Base-by-base conservation (phyloP, 2,113 vertebrate species). In the Trichechus manatus region DNA sequence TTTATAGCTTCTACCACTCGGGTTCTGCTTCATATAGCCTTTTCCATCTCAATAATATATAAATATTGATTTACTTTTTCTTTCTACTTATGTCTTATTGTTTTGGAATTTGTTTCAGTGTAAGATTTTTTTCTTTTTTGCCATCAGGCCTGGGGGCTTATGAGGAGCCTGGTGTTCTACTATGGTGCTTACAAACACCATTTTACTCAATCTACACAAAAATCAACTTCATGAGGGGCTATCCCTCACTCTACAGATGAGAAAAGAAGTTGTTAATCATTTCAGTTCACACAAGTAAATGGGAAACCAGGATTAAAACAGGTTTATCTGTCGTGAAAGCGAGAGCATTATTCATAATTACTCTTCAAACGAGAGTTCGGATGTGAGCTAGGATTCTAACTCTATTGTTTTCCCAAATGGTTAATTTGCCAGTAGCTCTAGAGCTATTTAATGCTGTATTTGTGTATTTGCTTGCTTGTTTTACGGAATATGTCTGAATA, bases 111-210 rank as follows among this genome's bases (percentile, higher is more conserved):
- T 25, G 47, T 72, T 94, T 70, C 0, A 0, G 9, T 22, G 6
- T n/a, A 81, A 93, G 19, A 25, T 15, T 31, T 36, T 50, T 29
- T 19, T 27, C 29, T 27, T 42, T 20, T 17, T 93, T 27, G 42
- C 53, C 78, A 25, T 77, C 42, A 36, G 68, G 17, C 59, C 23
- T 17, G 15, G 75, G 36, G 56, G 47, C 2, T n/a, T 19, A 3
- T 0, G 1, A 9, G 3, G 44, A 59, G 6, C 44, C 85, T 8
- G 33, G 29, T 1, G 2, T 10, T 29, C 0, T 6, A 8, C 72
- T 6, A 1, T 19, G 42, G 53, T 6, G 8, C 47, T 82, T 0
- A 23, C 0, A 5, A 39, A 53, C 19, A 36, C 23, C 1, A 6
- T 27, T 72, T 50, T 7, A 33, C 33, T 68, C 44, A 25, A 19